Percentiles rank a stretch among this genome's conserved stretches.
Conservation (phyloP, 2,113 vertebrate species). For the Uria aalge region DNA sequence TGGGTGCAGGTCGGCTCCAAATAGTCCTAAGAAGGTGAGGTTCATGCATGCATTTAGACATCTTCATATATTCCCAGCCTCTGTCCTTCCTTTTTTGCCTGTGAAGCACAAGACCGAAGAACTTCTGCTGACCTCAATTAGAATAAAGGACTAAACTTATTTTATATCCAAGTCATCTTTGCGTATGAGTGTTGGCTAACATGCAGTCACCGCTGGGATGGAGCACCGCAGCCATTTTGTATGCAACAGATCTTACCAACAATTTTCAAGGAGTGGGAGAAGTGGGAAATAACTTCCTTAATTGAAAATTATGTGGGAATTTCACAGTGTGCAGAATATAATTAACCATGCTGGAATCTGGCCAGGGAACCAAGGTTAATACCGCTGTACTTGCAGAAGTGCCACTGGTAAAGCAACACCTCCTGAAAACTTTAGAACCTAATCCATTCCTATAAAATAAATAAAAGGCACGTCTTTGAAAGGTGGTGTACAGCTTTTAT, state of each 20-base stretch:
- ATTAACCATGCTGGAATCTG: slow-evolving; percentile 45
- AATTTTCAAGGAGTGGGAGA: slow-evolving; percentile 21
- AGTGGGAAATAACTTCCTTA: slow-evolving; percentile 51
- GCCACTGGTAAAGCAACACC: slow-evolving; percentile 48
- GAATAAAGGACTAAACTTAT: not conserved
- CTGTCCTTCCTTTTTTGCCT: not conserved
- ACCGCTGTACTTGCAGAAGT: not conserved
- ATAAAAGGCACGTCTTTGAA: slow-evolving; percentile 36
- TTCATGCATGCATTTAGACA: not conserved
- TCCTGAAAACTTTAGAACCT: slow-evolving; percentile 38
- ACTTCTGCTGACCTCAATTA: not conserved
- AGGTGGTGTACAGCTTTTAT: slow-evolving; percentile 31
- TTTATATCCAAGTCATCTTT: not conserved
- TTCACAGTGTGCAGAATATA: slow-evolving; percentile 46
- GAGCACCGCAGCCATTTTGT: slow-evolving; percentile 28
- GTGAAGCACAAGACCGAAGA: not conserved
- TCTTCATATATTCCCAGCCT: not conserved
- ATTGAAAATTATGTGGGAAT: slow-evolving; percentile 59
- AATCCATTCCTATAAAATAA: slow-evolving; percentile 50
- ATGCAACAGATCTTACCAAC: not conserved
- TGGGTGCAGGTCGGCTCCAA: not conserved
- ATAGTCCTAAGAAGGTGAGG: not conserved
- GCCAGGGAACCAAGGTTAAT: slow-evolving; percentile 39
- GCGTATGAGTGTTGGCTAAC: not conserved
- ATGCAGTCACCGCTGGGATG: not conserved